These are phyloP conservation scores for Pelosia muscerda DNA, from an alignment of 2,888 invertebrate genomes.

Conservation along the genomic window DNA sequence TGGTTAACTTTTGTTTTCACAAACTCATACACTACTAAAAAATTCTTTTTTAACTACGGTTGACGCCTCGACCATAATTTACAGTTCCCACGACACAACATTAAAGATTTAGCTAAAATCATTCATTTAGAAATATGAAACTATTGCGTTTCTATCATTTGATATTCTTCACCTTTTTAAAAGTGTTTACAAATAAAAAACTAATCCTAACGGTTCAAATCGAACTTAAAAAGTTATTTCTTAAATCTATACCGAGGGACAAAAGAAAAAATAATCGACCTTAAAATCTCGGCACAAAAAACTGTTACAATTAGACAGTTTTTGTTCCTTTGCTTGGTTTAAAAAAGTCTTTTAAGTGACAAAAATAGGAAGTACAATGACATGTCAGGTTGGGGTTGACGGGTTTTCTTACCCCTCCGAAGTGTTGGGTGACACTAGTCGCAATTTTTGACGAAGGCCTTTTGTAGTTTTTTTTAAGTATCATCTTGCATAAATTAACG, in stretches of 20 bases:
- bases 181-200: slow-evolving; percentile 36
- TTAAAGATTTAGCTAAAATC: slow-evolving; percentile 15
- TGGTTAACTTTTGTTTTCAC: background rate
- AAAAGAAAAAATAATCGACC: slow-evolving; percentile 82
- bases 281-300: slow-evolving; percentile 81
- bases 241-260: slow-evolving; percentile 58
- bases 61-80: slow-evolving; percentile 3
- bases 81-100: slow-evolving; percentile 22
- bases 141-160: slow-evolving; percentile 26
- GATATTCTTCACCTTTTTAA: slow-evolving; percentile 31
- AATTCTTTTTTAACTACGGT: background rate
- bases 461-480: slow-evolving; percentile 70
- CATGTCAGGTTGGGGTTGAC: slow-evolving; percentile 82
- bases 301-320: slow-evolving; percentile 85
- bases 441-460: slow-evolving; percentile 81
- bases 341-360: slow-evolving; percentile 79
- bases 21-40: background rate
- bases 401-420: slow-evolving; percentile 70
- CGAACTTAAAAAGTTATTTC: slow-evolving; percentile 54
- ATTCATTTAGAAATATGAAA: slow-evolving; percentile 22
- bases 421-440: slow-evolving; percentile 82
- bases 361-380: slow-evolving; percentile 83
- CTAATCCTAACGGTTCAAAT: slow-evolving; percentile 60
- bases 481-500: slow-evolving; percentile 86
- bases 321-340: slow-evolving; percentile 77